Base-by-base conservation (phyloP, 2,797 vertebrate species). In the Choloepus didactylus region DNA sequence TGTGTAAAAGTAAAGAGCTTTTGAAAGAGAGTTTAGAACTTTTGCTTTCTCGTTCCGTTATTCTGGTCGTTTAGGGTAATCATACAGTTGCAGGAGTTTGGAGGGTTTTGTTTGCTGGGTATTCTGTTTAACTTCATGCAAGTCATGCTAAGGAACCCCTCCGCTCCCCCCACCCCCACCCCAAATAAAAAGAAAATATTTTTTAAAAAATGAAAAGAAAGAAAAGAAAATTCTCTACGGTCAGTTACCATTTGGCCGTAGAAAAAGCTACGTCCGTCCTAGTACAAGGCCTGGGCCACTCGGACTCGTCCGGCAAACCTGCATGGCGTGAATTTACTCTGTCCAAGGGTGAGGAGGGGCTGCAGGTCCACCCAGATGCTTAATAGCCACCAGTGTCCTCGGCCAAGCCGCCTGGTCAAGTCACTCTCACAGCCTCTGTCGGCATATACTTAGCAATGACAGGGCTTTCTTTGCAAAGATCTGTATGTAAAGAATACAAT, bases 61-160 rank as follows among this genome's bases (percentile, higher is more conserved):
- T 88, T 64, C 84, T 91, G 86, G 76, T 77, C 90, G 93, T 96
- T 96, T 98, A 98, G 98, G 97, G 97, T 98, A 98, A 98, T 99
- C 97, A 97, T 98, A 99, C 99, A 99, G 98, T 99, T 99, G 99
- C 98, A 98, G 97, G 96, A 83, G 81, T 83, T 62, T 59, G 59
- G 92, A 77, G 91, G 94, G 89, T 96, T 96, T 95, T 98, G 98
- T 97, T 98, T 98, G 89, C 96, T 96, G 96, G 90, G 97, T 92
- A 97, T 97, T 56, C 96, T 97, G 87, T 98, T 98, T 98, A 96
- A 99, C 98, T 98, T 99, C 99, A 99, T 99, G 99, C 99, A 99
- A 98, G 98, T 99, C 99, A 99, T 99, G 99, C 99, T 98, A 99
- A 99, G 98, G 98, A 99, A 99, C 98, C 96, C 97, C 93, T 95